phyloP scores from a whole-genome alignment of 2,797 vertebrate genomes.

The Labroides dimidiatus region DNA sequence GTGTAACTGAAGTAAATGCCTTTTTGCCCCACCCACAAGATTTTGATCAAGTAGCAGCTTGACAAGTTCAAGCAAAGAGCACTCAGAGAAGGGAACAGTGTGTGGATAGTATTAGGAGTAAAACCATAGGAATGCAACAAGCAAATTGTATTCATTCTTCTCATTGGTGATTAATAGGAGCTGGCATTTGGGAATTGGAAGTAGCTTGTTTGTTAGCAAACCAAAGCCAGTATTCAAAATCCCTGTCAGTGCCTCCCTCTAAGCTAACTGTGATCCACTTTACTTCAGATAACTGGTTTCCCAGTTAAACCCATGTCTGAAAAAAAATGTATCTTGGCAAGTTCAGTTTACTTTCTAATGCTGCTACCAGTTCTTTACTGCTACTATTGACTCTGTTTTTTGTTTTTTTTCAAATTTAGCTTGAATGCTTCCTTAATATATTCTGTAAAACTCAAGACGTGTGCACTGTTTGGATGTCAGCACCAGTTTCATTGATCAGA shows the following conservation, averaged over 20 bases:
- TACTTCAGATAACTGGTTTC: not conserved
- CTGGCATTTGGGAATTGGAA: constrained; percentile 54
- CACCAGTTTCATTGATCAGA: too few relatives aligned
- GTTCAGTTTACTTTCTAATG: not conserved
- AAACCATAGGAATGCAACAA: constrained; percentile 75
- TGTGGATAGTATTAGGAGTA: constrained; percentile 71
- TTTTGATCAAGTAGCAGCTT: constrained; percentile 76
- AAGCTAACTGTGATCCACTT: not conserved
- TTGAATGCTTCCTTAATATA: too few relatives aligned
- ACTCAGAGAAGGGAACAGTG: constrained; percentile 62
- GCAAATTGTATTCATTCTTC: constrained; percentile 69
- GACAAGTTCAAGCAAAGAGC: constrained; percentile 77
- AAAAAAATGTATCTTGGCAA: not conserved
- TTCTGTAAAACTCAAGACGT: too few relatives aligned
- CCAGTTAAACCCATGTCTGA: not conserved
- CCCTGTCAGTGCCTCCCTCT: constrained; percentile 15
- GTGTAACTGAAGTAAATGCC: constrained; percentile 59
- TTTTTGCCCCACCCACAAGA: constrained; percentile 63
- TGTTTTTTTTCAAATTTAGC: too few relatives aligned
- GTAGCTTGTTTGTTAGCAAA: constrained; percentile 46
- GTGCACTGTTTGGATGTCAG: too few relatives aligned
- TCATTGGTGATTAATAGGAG: constrained; percentile 50
- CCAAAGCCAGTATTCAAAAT: constrained; percentile 20
- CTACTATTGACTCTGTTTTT: too few relatives aligned
- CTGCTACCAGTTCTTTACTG: too few relatives aligned